Percentiles rank a stretch among this genome's conserved stretches.
These are phyloP conservation scores for Oryzias dopingdopingensis DNA, from an alignment of 2,797 vertebrate species.

Conservation along the genomic window DNA sequence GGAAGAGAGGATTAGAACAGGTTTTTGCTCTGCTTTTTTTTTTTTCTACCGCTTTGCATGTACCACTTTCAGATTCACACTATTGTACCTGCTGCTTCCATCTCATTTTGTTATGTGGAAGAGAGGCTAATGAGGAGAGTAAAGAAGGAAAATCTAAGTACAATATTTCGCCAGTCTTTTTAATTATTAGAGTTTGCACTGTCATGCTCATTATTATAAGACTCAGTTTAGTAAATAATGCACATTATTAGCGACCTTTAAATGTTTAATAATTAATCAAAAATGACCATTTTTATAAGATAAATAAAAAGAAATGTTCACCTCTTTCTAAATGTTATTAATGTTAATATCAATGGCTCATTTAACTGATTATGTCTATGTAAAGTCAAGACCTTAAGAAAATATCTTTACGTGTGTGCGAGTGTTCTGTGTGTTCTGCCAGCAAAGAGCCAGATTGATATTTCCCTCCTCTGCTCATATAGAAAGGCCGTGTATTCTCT, in stretches of 20 bases:
- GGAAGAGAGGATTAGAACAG: conserved; percentile 88
- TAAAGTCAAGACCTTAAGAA: no score
- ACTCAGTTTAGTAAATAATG: no score
- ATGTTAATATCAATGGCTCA: no score
- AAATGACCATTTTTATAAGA: no score
- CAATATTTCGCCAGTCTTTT: no score
- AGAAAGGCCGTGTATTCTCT: conserved; percentile 88
- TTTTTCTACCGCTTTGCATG: conserved; percentile 45
- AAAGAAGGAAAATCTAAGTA: neutral
- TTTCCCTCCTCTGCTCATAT: conserved; percentile 87
- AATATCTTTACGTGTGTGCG: conserved; percentile 28
- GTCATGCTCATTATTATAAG: no score
- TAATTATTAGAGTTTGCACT: no score
- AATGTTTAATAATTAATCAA: no score
- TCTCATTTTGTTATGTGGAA: conserved; percentile 2
- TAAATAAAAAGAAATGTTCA: no score
- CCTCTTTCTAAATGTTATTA: no score
- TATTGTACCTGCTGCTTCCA: conserved; percentile 18
- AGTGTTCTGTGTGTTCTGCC: conserved; percentile 29
- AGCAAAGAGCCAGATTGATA: conserved; percentile 84
- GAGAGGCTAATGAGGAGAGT: conserved; percentile 5
- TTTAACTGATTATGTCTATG: no score
- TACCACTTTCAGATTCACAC: conserved; percentile 27
- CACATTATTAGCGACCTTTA: no score
- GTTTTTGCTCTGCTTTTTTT: conserved; percentile 68